Evolutionary conservation across 1,140 invertebrate genomes (phyloP).

Genomic region (Parapsyche elsis): DNA sequence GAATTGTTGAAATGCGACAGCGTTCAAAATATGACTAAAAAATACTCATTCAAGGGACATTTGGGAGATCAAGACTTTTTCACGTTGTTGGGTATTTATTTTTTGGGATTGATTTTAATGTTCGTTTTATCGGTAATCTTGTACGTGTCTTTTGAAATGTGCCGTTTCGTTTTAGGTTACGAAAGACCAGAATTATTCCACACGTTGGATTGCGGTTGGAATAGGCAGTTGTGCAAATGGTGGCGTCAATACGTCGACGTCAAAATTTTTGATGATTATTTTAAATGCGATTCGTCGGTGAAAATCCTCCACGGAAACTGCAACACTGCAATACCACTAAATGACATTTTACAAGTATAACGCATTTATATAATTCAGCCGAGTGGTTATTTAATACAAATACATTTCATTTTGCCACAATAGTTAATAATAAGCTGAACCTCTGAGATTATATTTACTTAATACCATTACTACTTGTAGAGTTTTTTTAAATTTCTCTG

Average conservation of each 20-base stretch:
- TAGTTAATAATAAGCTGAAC: too few species aligned
- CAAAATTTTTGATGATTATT: constrained; percentile 82
- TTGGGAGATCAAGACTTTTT: constrained; percentile 92
- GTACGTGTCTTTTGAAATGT: constrained; percentile 20
- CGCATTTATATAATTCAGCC: too few species aligned
- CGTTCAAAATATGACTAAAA: constrained; percentile 72
- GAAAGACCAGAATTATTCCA: constrained; percentile 82
- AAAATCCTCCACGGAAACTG: constrained; percentile 89
- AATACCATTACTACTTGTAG: too few species aligned
- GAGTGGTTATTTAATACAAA: too few species aligned
- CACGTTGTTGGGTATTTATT: constrained; percentile 73
- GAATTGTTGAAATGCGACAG: constrained; percentile 69
- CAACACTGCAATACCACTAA: constrained; percentile 77
- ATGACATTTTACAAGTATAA: neutral
- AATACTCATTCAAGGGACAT: constrained; percentile 82
- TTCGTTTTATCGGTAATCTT: neutral
- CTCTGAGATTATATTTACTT: too few species aligned
- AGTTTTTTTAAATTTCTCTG: too few species aligned
- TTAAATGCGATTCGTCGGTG: constrained; percentile 75
- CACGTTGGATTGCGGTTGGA: constrained; percentile 84
- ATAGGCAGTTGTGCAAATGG: constrained; percentile 86
- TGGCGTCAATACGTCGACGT: constrained; percentile 84
- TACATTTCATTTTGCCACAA: too few species aligned
- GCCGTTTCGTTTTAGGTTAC: constrained; percentile 59
- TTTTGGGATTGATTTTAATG: neutral